Conservation (phyloP, 2,888 invertebrate species). For the Antheraea assamensis region DNA sequence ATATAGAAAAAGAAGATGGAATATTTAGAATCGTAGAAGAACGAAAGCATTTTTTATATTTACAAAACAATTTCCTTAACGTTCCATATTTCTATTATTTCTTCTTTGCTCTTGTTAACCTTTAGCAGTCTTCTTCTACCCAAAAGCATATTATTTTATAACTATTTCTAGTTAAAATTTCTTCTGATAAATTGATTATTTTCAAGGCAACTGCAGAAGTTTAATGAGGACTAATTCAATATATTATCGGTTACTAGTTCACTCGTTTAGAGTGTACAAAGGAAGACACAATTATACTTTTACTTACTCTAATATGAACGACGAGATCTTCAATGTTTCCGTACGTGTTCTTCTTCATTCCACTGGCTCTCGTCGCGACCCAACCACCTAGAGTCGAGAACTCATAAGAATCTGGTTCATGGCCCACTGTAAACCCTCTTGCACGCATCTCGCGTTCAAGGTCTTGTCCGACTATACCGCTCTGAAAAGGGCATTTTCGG, state of each 20-base stretch:
- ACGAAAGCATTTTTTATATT: background rate
- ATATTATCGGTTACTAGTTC: background rate
- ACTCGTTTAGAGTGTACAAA: background rate
- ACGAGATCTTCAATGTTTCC: conserved; percentile 98
- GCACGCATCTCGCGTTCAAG: conserved; percentile 91
- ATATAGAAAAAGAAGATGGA: background rate
- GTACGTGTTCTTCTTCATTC: conserved; percentile 99
- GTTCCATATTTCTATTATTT: background rate
- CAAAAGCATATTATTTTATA: no score
- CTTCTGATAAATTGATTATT: no score
- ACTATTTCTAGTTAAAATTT: no score
- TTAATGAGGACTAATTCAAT: no score
- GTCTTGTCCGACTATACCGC: conserved; percentile 97
- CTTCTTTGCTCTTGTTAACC: background rate
- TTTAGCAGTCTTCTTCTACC: background rate
- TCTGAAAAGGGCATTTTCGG: no score
- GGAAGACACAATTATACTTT: background rate
- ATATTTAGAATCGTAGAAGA: background rate
- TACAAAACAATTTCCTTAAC: background rate
- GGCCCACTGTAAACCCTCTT: conserved; percentile 94
- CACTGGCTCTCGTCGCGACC: conserved; percentile 98
- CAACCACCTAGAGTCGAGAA: conserved; percentile 98
- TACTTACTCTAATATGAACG: conserved; percentile 92
- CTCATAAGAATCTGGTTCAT: conserved; percentile 99
- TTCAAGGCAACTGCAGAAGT: no score